These are phyloP conservation scores for Calameuta filiformis DNA, from an alignment of 2,888 invertebrate species.

Conservation along the genomic window DNA sequence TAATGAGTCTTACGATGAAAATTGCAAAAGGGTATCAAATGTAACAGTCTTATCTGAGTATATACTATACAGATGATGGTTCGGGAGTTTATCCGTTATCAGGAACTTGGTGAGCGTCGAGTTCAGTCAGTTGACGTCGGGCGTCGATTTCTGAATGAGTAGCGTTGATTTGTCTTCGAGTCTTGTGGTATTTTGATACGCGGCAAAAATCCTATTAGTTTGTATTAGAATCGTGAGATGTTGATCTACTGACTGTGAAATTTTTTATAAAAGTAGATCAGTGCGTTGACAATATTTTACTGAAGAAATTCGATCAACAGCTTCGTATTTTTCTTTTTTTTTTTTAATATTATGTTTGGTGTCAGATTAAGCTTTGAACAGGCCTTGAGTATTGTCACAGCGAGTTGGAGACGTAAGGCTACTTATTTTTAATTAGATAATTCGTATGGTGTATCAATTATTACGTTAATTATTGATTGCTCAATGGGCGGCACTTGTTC, in stretches of 20 bases:
- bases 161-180: neutral
- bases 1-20: too few relatives aligned
- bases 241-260: neutral
- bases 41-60: neutral
- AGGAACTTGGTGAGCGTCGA: neutral
- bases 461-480: neutral
- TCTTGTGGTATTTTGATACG: neutral
- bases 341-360: conserved; percentile 6
- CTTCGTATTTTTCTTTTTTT: neutral
- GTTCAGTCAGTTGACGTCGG: neutral
- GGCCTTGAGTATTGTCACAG: conserved; percentile 15
- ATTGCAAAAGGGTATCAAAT: neutral
- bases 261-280: neutral
- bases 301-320: neutral
- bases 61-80: neutral
- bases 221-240: neutral
- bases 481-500: neutral
- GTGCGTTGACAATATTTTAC: neutral
- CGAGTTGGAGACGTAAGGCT: conserved; percentile 23
- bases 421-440: neutral
- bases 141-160: neutral
- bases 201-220: neutral
- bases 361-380: conserved; percentile 17
- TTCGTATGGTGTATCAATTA: neutral
- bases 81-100: neutral